A percentile compares a stretch with the other conserved stretches of the same genome.
These are phyloP conservation scores for Agelaius tricolor DNA, from an alignment of 2,113 vertebrate species.

Conservation along the genomic window DNA sequence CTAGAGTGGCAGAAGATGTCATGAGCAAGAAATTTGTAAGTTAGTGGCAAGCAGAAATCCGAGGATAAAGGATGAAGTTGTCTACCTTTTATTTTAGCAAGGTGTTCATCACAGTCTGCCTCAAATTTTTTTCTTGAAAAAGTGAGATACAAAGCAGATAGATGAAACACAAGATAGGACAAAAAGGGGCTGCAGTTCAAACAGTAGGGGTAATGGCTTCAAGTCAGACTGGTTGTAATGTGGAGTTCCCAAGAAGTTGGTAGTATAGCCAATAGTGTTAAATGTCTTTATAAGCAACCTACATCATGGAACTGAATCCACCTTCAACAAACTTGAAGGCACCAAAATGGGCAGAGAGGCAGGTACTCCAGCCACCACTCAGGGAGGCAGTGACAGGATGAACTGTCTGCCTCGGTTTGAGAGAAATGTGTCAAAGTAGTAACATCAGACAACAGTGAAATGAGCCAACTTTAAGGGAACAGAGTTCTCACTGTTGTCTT, in stretches of 20 bases:
- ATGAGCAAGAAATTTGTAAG: not conserved
- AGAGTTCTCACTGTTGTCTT: not conserved
- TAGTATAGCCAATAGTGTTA: not conserved
- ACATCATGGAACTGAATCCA: not conserved
- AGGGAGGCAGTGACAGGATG: not conserved
- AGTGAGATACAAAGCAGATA: not conserved
- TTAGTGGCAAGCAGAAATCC: not conserved
- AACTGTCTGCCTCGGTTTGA: not conserved
- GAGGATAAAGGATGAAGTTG: not conserved
- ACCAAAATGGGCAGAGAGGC: not conserved
- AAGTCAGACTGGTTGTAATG: not conserved
- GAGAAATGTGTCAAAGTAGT: not conserved
- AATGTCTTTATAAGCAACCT: not conserved
- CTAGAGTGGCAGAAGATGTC: not conserved
- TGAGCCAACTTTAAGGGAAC: constrained; percentile 10
- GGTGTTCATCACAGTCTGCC: not conserved
- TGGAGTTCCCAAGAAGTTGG: not conserved
- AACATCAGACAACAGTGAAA: constrained; percentile 2
- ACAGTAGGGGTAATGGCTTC: not conserved
- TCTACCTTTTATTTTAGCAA: not conserved
- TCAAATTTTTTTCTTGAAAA: not conserved
- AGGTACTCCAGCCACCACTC: not conserved
- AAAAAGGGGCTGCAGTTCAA: not conserved
- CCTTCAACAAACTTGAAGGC: not conserved
- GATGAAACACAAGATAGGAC: not conserved